Evolutionary conservation across 2,797 vertebrate species (phyloP), one percentile per base, ranked within the genome.

Genomic region (Poeciliopsis presidionis): DNA sequence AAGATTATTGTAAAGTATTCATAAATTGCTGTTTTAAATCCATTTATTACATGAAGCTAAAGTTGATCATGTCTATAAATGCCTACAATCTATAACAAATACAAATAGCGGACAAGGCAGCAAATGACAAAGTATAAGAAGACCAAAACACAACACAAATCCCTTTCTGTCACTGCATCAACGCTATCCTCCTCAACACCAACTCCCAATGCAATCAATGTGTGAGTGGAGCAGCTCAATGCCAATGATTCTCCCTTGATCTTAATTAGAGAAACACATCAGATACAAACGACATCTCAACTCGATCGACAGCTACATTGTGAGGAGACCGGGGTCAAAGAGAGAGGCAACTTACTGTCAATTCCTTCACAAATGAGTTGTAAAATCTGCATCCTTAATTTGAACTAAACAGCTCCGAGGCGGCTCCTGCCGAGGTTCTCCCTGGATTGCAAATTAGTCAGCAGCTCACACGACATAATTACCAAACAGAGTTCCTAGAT

Each of bases 201-300:
- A 79, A 92, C 86, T 92, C 87, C 93, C 93, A 89, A 91, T 90
- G 92, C 94, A 94, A 97, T 98, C 97, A 94, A 98, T 97, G 96
- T 91, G 93, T 92, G 94, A 95, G 96, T 96, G 95, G 94, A 96
- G 96, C 88, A 92, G 95, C 96, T 98, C 97, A 95, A 97, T 98
- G 96, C 93, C 94, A 98, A 97, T 94, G 97, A 98, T 97, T 97
- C 90, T 90, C 95, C 95, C 88, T 91, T 96, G 96, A 96, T 98
- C 97, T 98, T 98, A 97, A 98, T 98, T 98, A 98, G 97, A 97
- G 96, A 96, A 97, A 97, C 96, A 96, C 96, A 97, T 96, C 96
- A 97, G 96, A 98, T 96, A 97, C 96, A 97, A 98, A 97, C 94
- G 95, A 96, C 96, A 96, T 96, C 95, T 97, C 95, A 94, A 96